phyloP scores from a whole-genome alignment of 1,140 invertebrate genomes.

The Battus philenor region DNA sequence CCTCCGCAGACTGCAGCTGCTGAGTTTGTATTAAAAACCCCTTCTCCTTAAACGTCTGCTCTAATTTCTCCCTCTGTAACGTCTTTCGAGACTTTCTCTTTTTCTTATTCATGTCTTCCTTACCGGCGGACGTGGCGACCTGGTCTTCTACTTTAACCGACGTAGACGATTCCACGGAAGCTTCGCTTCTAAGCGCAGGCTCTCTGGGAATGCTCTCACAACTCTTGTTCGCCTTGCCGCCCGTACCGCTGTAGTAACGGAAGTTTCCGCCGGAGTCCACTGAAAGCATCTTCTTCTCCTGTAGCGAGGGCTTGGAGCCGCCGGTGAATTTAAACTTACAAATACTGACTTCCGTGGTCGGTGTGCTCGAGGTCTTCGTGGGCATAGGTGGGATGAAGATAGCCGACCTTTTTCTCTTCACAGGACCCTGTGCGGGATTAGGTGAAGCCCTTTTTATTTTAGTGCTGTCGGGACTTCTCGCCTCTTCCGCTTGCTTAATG shows the following conservation, averaged over 20 bases:
- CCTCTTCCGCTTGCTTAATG: conserved; percentile 45
- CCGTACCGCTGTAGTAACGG: conserved; percentile 88
- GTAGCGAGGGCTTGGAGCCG: conserved; percentile 87
- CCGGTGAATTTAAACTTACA: conserved; percentile 96
- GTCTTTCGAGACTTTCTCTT: conserved; percentile 88
- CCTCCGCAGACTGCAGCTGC: conserved; percentile 92
- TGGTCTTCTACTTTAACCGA: conserved; percentile 50
- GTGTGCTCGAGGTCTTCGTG: conserved; percentile 80
- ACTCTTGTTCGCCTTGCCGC: conserved; percentile 84
- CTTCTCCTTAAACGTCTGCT: conserved; percentile 94
- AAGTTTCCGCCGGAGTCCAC: conserved; percentile 91
- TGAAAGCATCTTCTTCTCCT: conserved; percentile 93
- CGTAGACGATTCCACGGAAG: conserved; percentile 34
- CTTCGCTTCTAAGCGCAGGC: conserved; percentile 70
- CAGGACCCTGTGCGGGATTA: conserved; percentile 62
- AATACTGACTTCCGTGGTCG: conserved; percentile 89
- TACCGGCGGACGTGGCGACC: conserved; percentile 15
- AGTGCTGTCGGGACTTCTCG: conserved; percentile 41
- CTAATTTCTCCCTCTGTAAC: conserved; percentile 89
- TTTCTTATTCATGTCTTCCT: conserved; percentile 74
- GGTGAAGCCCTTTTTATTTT: conserved; percentile 48
- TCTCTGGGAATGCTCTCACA: conserved; percentile 87
- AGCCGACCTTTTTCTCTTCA: conserved; percentile 85
- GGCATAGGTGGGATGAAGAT: conserved; percentile 89
- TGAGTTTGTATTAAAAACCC: conserved; percentile 95